phyloP scores from a whole-genome alignment of 2,113 vertebrate genomes.

The Pseudois nayaur region DNA sequence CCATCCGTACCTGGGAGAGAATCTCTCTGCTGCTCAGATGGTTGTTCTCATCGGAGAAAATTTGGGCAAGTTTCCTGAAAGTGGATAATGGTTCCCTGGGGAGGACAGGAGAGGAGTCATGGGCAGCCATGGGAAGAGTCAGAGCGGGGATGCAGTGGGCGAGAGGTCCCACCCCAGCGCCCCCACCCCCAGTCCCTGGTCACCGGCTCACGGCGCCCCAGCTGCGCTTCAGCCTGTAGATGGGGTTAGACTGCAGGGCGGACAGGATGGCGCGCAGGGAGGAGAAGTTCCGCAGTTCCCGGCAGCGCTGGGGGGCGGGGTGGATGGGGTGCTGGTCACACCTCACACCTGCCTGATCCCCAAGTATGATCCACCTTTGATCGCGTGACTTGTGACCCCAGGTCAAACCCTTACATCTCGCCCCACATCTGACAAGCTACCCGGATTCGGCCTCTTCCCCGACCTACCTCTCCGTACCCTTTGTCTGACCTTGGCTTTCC shows the following conservation, averaged over 20 bases:
- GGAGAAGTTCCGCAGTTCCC: conserved; percentile 88
- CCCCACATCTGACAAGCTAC: background rate
- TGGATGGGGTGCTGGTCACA: background rate
- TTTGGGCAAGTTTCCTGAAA: conserved; percentile 88
- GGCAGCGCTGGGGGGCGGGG: conserved; percentile 80
- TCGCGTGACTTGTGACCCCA: background rate
- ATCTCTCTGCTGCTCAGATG: conserved; percentile 86
- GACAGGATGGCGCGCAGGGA: conserved; percentile 90
- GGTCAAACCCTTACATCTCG: background rate
- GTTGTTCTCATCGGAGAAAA: conserved; percentile 90
- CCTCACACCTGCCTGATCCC: background rate
- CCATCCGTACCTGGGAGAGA: conserved; percentile 81
- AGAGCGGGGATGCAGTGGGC: background rate
- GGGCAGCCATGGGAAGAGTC: background rate
- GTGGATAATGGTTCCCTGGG: conserved; percentile 82
- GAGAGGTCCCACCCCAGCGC: accelerated
- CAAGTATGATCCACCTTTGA: background rate
- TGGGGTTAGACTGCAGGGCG: conserved; percentile 89
- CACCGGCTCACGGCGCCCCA: conserved; percentile 88
- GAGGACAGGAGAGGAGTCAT: background rate
- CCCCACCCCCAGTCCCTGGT: background rate
- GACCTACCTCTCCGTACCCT: no score
- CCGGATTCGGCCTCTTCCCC: background rate
- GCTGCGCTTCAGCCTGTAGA: conserved; percentile 90
- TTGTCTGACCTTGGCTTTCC: background rate